A percentile compares a stretch with the other conserved stretches of the same genome.
These are phyloP conservation scores for Aphelenchoides besseyi DNA, from an alignment of 1,140 invertebrate species.

Conservation along the genomic window DNA sequence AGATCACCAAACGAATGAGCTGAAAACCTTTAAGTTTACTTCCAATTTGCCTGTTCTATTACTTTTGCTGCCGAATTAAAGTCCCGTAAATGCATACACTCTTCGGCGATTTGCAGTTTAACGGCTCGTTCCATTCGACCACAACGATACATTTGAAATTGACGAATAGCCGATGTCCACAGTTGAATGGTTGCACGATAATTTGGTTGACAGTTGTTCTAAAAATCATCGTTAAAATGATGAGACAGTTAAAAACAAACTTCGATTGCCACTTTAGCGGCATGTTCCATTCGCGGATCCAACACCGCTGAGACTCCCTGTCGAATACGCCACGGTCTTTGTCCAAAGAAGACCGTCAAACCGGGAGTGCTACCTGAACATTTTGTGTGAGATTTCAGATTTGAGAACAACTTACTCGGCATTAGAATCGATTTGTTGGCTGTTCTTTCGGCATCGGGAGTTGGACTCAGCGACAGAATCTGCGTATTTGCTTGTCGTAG, in stretches of 20 bases:
- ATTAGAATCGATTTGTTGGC: not conserved
- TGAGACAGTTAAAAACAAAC: constrained; percentile 17
- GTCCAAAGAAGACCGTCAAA: constrained; percentile 35
- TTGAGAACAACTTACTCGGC: not conserved
- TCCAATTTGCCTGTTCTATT: not conserved
- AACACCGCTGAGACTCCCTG: constrained; percentile 2
- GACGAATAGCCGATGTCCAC: constrained; percentile 24
- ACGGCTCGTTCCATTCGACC: constrained; percentile 17
- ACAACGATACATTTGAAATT: constrained; percentile 29
- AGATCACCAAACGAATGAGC: constrained; percentile 8
- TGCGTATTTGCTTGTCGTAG: constrained; percentile 28
- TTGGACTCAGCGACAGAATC: constrained; percentile 23
- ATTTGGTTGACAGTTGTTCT: constrained; percentile 29
- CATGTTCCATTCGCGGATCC: constrained; percentile 36
- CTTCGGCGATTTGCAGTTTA: constrained; percentile 35
- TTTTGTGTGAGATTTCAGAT: not conserved
- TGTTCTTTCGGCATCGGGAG: not conserved
- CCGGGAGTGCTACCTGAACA: not conserved
- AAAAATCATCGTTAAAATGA: too few relatives aligned
- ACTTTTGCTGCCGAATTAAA: constrained; percentile 31
- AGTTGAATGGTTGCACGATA: constrained; percentile 36
- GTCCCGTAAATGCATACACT: constrained; percentile 28
- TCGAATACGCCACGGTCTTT: constrained; percentile 38
- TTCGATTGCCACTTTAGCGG: constrained; percentile 36
- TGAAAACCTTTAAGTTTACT: not conserved